These are phyloP conservation scores for Pseudochromis fuscus DNA, from an alignment of 2,797 vertebrate genomes.

Conservation along the genomic window DNA sequence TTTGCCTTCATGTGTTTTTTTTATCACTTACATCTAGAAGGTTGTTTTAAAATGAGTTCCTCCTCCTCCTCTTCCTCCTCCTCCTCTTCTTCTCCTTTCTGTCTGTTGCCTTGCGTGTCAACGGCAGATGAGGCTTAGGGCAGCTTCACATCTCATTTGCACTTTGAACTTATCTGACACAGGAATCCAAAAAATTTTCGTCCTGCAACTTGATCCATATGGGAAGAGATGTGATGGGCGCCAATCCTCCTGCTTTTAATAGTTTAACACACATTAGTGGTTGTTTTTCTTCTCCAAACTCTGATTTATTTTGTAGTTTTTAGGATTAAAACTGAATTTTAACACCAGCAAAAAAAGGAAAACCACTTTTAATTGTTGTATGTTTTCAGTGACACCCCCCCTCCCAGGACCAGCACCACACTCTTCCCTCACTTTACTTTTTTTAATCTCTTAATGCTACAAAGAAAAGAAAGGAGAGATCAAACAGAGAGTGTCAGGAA, in stretches of 20 bases:
- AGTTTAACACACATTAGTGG: neutral
- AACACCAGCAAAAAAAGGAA: neutral
- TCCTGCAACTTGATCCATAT: conserved; percentile 93
- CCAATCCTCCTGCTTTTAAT: conserved; percentile 84
- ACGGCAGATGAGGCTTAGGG: conserved; percentile 61
- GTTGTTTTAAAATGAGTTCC: neutral
- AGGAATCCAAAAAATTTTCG: conserved; percentile 93
- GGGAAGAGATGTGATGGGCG: conserved; percentile 90
- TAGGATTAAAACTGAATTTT: neutral
- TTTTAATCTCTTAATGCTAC: conserved; percentile 55
- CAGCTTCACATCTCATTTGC: conserved; percentile 89
- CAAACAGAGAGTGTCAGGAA: conserved; percentile 31
- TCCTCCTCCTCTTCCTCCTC: conserved; percentile 1
- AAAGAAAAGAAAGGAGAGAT: conserved; percentile 46
- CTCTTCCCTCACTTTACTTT: conserved; percentile 1
- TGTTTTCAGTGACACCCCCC: neutral
- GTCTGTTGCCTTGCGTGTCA: conserved; percentile 47
- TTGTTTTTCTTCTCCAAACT: too few species aligned
- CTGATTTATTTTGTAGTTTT: neutral
- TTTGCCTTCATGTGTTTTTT: neutral
- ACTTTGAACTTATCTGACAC: conserved; percentile 92
- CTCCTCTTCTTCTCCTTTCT: too few species aligned
- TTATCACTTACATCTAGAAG: neutral
- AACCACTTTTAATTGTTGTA: neutral
- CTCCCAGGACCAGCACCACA: neutral